Percentiles rank a stretch among this genome's conserved stretches.
Evolutionary conservation across 1,140 invertebrate genomes (phyloP).

Genomic region (Globodera rostochiensis): DNA sequence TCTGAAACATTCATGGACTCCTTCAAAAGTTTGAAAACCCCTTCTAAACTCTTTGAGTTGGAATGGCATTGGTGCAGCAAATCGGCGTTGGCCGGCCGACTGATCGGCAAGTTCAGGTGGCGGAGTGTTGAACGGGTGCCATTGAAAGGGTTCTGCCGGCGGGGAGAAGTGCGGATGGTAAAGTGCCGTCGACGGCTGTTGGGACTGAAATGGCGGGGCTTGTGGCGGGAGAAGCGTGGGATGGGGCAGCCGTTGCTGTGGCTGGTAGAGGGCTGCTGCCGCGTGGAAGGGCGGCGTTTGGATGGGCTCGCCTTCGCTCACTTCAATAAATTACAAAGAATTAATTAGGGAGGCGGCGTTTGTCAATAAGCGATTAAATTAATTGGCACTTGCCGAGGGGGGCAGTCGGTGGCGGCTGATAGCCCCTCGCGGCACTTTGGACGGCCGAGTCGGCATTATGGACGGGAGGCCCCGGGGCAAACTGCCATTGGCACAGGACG

Average conservation of each 20-base stretch:
- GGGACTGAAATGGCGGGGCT: neutral
- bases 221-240: neutral
- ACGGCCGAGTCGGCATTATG: neutral
- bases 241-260: neutral
- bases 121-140: neutral
- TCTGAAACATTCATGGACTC: neutral
- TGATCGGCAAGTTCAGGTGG: neutral
- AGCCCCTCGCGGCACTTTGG: slow-evolving; percentile 22
- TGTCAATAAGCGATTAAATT: neutral
- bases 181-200: slow-evolving; percentile 2
- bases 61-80: neutral
- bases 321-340: neutral
- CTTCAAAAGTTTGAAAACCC: neutral
- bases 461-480: neutral
- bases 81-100: neutral
- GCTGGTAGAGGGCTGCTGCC: neutral
- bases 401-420: slow-evolving; percentile 41
- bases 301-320: neutral
- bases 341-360: neutral
- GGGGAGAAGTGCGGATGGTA: neutral
- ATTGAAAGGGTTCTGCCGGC: neutral
- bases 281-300: neutral
- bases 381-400: slow-evolving; percentile 27
- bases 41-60: neutral
- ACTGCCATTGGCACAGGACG: neutral